These are phyloP conservation scores for Meloidogyne chitwoodi DNA, from an alignment of 1,140 invertebrate species.

Conservation along the genomic window DNA sequence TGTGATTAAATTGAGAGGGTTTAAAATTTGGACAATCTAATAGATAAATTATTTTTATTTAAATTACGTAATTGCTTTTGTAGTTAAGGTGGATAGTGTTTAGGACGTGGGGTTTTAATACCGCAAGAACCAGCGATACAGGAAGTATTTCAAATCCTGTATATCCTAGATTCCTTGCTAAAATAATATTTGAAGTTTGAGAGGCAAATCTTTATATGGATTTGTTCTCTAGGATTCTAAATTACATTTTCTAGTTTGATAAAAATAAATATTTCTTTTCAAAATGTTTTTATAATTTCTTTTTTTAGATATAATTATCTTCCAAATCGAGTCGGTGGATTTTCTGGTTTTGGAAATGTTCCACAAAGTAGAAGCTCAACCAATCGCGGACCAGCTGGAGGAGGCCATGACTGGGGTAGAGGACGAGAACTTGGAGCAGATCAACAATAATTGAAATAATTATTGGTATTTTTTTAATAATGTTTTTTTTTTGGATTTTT, in stretches of 20 bases:
- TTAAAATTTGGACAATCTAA: too few relatives aligned
- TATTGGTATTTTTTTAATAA: too few relatives aligned
- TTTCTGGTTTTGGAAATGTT: slow-evolving; percentile 47
- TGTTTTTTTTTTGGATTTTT: too few relatives aligned
- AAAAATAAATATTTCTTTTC: slow-evolving; percentile 26
- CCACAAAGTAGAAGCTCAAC: slow-evolving; percentile 34
- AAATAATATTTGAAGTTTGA: slow-evolving; percentile 5
- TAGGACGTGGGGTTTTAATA: not conserved
- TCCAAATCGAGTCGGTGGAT: slow-evolving; percentile 42
- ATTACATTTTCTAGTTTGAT: slow-evolving; percentile 25
- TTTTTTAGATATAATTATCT: slow-evolving; percentile 43
- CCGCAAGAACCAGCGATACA: slow-evolving; percentile 12
- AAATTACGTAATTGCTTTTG: slow-evolving; percentile 46
- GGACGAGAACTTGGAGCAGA: slow-evolving; percentile 48
- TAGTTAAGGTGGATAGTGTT: not conserved
- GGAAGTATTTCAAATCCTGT: not conserved
- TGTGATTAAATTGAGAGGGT: too few relatives aligned
- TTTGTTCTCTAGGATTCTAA: slow-evolving; percentile 18
- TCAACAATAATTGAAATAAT: not conserved
- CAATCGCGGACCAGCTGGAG: slow-evolving; percentile 14
- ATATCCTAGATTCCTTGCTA: slow-evolving; percentile 17
- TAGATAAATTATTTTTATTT: too few relatives aligned
- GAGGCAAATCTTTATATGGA: not conserved
- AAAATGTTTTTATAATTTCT: not conserved
- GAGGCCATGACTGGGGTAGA: slow-evolving; percentile 41